These are phyloP conservation scores for Anorthoa munda DNA, from an alignment of 2,888 invertebrate genomes.

Conservation along the genomic window DNA sequence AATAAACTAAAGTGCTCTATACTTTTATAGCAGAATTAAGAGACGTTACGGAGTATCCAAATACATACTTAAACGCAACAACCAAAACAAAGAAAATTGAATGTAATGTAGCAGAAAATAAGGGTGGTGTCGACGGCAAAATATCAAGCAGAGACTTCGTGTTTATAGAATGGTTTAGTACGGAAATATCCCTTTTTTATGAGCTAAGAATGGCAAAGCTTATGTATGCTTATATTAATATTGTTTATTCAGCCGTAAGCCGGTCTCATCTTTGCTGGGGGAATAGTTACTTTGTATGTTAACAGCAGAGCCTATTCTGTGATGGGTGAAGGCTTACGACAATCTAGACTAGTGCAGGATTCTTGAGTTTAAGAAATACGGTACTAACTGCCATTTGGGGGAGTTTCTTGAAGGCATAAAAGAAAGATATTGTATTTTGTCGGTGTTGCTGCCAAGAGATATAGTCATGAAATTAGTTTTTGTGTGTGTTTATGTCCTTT, in stretches of 20 bases:
- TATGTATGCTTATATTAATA: conserved; percentile 86
- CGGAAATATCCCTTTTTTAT: conserved; percentile 89
- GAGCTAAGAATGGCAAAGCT: conserved; percentile 87
- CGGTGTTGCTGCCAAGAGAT: conserved; percentile 21
- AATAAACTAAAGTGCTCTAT: conserved; percentile 88
- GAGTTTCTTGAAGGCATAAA: conserved; percentile 39
- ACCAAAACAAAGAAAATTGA: conserved; percentile 41
- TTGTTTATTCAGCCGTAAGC: conserved; percentile 82
- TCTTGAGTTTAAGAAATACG: conserved; percentile 51
- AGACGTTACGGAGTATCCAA: conserved; percentile 78
- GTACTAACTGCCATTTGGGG: conserved; percentile 43
- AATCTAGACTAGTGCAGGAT: conserved; percentile 33
- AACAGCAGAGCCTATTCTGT: conserved; percentile 44
- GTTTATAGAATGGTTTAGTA: conserved; percentile 87
- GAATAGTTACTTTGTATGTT: conserved; percentile 63
- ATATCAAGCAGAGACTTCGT: conserved; percentile 73
- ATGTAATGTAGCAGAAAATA: conserved; percentile 62
- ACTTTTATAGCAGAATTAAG: conserved; percentile 88
- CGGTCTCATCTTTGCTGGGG: conserved; percentile 66
- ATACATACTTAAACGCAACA: conserved; percentile 52
- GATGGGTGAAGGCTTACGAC: conserved; percentile 26
- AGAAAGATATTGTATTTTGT: conserved; percentile 51
- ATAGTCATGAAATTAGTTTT: conserved; percentile 40
- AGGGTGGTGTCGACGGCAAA: conserved; percentile 46
- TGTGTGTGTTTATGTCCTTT: conserved; percentile 11